Conservation (phyloP, 2,797 vertebrate genomes). For the Aulostomus chinensis region DNA sequence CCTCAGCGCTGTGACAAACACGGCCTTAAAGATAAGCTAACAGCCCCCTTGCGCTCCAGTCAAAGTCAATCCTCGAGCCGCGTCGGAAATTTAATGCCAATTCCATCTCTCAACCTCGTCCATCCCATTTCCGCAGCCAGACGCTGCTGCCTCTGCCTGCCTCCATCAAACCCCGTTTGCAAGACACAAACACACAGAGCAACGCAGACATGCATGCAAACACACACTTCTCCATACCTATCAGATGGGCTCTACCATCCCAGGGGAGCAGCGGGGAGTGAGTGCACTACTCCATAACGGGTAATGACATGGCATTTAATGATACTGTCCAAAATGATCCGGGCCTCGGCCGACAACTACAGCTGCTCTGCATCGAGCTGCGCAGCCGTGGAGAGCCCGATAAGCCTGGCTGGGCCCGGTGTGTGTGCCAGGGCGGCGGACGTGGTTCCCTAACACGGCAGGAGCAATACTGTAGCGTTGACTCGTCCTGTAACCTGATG, state of each 20-base stretch:
- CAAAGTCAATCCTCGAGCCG: conserved; percentile 93
- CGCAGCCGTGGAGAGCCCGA: conserved; percentile 79
- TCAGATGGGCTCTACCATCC: conserved; percentile 68
- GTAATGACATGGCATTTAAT: conserved; percentile 97
- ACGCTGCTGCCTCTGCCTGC: conserved; percentile 50
- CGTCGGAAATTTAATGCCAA: conserved; percentile 97
- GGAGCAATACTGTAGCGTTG: conserved; percentile 85
- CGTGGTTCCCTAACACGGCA: conserved; percentile 55
- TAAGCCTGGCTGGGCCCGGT: conserved; percentile 87
- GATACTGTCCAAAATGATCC: conserved; percentile 99
- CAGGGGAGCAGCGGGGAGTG: conserved; percentile 69
- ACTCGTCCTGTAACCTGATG: conserved; percentile 88
- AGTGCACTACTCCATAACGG: conserved; percentile 95
- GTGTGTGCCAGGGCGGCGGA: conserved; percentile 26
- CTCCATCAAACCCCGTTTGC: conserved; percentile 42
- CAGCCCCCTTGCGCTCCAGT: conserved; percentile 83
- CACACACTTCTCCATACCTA: conserved; percentile 62
- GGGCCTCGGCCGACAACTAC: conserved; percentile 87
- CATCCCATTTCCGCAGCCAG: conserved; percentile 61
- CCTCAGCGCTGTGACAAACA: conserved; percentile 95
- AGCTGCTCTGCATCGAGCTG: conserved; percentile 79
- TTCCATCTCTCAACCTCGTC: conserved; percentile 84
- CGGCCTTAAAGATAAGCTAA: conserved; percentile 92
- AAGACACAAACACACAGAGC: conserved; percentile 50
- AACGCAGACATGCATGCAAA: conserved; percentile 53